Evolutionary conservation across 2,113 vertebrate species (phyloP).

Genomic region (Bufo bufo): DNA sequence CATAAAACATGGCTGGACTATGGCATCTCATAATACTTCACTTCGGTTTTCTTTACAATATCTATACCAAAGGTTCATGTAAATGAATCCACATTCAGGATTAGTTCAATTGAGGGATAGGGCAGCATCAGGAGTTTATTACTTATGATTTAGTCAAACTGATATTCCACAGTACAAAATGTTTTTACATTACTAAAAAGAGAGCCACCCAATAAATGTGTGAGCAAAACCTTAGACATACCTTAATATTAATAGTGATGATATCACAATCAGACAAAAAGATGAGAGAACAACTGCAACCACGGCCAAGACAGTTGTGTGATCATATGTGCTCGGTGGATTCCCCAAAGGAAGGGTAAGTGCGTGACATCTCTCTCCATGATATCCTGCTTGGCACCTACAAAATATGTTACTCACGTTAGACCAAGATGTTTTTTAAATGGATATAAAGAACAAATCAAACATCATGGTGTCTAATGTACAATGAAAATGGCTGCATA

Average conservation of each 20-base stretch:
- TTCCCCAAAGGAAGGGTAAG: constrained; percentile 81
- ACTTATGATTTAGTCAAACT: no score
- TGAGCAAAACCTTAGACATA: constrained; percentile 62
- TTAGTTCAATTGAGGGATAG: no score
- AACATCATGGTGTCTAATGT: not conserved
- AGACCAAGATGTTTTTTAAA: not conserved
- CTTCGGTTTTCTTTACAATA: no score
- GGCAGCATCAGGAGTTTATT: no score
- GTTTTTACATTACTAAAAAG: no score
- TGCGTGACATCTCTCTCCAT: constrained; percentile 86
- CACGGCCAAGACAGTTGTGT: constrained; percentile 88
- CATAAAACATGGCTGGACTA: no score
- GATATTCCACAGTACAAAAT: no score
- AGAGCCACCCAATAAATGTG: no score
- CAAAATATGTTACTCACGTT: not conserved
- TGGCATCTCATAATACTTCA: no score
- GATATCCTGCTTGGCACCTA: constrained; percentile 83
- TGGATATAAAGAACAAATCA: not conserved
- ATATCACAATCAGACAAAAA: constrained; percentile 88
- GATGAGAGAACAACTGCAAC: constrained; percentile 91
- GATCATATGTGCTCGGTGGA: constrained; percentile 77
- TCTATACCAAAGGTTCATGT: no score
- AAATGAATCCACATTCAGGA: no score
- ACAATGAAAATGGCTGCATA: not conserved
- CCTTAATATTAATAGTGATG: constrained; percentile 90